Percentiles rank a stretch among this genome's conserved stretches.
These are phyloP conservation scores for Gonocerus acuteangulatus DNA, from an alignment of 2,888 invertebrate genomes.

Conservation along the genomic window DNA sequence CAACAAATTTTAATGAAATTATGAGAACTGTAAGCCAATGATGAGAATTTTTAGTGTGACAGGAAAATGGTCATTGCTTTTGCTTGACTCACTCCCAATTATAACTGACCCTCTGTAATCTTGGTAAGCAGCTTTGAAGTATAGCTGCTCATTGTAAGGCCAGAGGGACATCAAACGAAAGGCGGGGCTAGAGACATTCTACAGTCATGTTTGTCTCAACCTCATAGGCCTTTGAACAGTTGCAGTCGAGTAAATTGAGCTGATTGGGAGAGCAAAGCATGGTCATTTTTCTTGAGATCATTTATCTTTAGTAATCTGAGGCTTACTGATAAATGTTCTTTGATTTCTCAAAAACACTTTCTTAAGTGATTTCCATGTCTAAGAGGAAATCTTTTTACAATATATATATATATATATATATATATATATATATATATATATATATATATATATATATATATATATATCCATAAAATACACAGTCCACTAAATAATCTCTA, in stretches of 20 bases:
- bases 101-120: constrained; percentile 19
- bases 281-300: not conserved
- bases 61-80: not conserved
- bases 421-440: too few relatives aligned
- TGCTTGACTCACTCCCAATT: constrained; percentile 9
- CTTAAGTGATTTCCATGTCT: too few relatives aligned
- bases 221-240: too few relatives aligned
- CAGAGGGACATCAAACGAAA: constrained; percentile 7
- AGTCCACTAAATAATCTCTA: too few relatives aligned
- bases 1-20: too few relatives aligned
- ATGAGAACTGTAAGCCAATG: not conserved
- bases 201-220: too few relatives aligned
- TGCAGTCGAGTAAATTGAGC: too few relatives aligned
- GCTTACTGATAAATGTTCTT: constrained; percentile 3
- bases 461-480: too few relatives aligned
- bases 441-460: too few relatives aligned
- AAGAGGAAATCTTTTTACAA: too few relatives aligned
- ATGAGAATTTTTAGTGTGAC: constrained; percentile 12
- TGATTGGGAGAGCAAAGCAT: not conserved
- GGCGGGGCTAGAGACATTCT: not conserved
- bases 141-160: constrained; percentile 16
- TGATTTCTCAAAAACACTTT: too few relatives aligned
- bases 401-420: too few relatives aligned
- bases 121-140: constrained; percentile 10
- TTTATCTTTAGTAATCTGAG: constrained; percentile 19